Base-by-base conservation (phyloP, 30 jellyfish, hydroid and myxozoan species). In the Hydra vulgaris region DNA sequence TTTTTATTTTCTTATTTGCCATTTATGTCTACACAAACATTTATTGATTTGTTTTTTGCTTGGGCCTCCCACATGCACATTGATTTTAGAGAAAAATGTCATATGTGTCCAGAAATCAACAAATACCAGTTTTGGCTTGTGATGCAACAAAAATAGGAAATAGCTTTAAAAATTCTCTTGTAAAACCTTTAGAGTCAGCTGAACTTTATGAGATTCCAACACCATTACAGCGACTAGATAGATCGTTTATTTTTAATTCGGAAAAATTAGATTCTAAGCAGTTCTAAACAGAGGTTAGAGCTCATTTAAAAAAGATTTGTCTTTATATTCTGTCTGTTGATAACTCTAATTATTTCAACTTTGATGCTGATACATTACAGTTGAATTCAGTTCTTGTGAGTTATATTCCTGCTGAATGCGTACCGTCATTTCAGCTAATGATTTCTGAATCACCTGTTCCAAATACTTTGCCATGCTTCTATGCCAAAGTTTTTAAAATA, bases 1-100 rank as follows among this genome's bases (percentile, higher is more conserved):
- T n/a, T n/a, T n/a, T n/a, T n/a, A n/a, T n/a, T n/a, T n/a, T n/a
- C n/a, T n/a, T n/a, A 15, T 24, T 18, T 21, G 27, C 25, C 27
- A 18, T 73, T 73, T 54, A 73, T 73, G 81, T 21, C 23, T 12
- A 54, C 53, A 15, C 53, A 73, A 23, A 73, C 81, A 21, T 73
- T 73, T 25, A 73, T 73, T 25, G 53, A 73, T 73, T 73, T 71
- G 81, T 73, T 40, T 40, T 73, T 73, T 25, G 81, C 66, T 21
- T 73, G 81, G 81, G 81, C 81, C 22, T 73, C 81, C 66, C 53
- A 54, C 53, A 73, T 73, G 81, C 54, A 26, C 22, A 25, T 73
- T 21, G 81, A 73, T 73, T 73, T 73, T 73, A 40, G 81, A 21
- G 18, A 73, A 73, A 19, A 21, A 21, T 73, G 81, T 73, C 66